Evolutionary conservation across 2,113 vertebrate species (phyloP).

Genomic region (Blennius ocellaris): DNA sequence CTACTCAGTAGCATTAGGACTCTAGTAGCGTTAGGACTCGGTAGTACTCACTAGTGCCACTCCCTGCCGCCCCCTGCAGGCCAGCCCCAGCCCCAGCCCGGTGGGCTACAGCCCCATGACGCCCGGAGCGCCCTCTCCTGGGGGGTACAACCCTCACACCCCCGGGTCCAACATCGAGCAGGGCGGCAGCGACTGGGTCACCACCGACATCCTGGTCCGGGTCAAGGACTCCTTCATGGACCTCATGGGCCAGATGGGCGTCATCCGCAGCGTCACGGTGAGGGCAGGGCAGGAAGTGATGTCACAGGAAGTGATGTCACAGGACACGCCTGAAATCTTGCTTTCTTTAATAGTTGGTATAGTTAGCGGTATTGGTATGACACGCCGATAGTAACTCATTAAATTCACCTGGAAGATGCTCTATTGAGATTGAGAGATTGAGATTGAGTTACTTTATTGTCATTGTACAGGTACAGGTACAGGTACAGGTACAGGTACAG

Average conservation of each 20-base stretch:
- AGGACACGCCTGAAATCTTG: too few relatives aligned
- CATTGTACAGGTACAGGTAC: too few relatives aligned
- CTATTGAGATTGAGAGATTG: too few relatives aligned
- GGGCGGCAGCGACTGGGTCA: slow-evolving; percentile 93
- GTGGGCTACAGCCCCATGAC: slow-evolving; percentile 97
- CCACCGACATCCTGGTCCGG: slow-evolving; percentile 93
- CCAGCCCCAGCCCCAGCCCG: slow-evolving; percentile 93
- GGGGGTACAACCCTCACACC: slow-evolving; percentile 94
- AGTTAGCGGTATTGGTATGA: too few relatives aligned
- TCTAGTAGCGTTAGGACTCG: too few relatives aligned
- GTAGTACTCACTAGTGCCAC: too few relatives aligned
- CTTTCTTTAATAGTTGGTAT: too few relatives aligned
- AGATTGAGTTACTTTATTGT: too few relatives aligned
- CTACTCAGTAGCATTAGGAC: too few relatives aligned
- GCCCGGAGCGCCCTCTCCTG: slow-evolving; percentile 93
- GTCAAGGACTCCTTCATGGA: slow-evolving; percentile 93
- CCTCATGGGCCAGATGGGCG: slow-evolving; percentile 89
- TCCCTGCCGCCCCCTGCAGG: slow-evolving; percentile 72
- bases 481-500: too few relatives aligned
- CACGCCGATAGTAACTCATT: too few relatives aligned
- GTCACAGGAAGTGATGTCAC: background rate
- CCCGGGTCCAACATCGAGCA: slow-evolving; percentile 95
- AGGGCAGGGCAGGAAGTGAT: background rate
- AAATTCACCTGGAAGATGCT: too few relatives aligned
- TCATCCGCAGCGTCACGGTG: slow-evolving; percentile 93